phyloP scores from a whole-genome alignment of 1,140 invertebrate species.

The Drosophila nannoptera region DNA sequence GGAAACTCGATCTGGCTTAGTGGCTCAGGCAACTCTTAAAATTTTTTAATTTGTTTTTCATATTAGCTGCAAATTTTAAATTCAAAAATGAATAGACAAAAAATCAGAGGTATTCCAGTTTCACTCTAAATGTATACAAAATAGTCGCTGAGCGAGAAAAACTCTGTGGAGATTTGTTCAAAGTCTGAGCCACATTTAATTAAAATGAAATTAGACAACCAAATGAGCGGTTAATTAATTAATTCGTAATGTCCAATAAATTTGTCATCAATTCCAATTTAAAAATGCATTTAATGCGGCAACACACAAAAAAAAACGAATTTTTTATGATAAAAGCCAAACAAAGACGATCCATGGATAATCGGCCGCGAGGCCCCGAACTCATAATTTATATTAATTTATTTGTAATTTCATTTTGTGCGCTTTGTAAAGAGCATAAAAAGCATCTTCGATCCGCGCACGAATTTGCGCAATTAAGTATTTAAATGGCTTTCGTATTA shows the following conservation, averaged over 20 bases:
- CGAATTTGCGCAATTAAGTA: constrained; percentile 43
- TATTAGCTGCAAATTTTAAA: constrained; percentile 50
- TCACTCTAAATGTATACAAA: constrained; percentile 31
- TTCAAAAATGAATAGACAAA: constrained; percentile 30
- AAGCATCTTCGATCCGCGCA: constrained; percentile 9
- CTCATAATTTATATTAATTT: constrained; percentile 50
- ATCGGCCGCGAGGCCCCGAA: background rate
- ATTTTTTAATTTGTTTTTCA: constrained; percentile 28
- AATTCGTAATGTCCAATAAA: constrained; percentile 66
- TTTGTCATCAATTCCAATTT: constrained; percentile 63
- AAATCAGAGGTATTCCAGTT: constrained; percentile 27
- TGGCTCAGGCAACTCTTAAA: background rate
- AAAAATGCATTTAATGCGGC: constrained; percentile 8
- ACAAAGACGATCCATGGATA: constrained; percentile 10
- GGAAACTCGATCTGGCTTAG: background rate
- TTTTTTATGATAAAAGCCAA: constrained; percentile 23
- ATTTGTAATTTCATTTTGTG: constrained; percentile 42
- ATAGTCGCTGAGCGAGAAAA: constrained; percentile 17
- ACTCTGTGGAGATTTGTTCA: constrained; percentile 7
- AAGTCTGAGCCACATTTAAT: constrained; percentile 47
- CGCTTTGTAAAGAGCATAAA: constrained; percentile 35
- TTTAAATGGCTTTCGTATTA: constrained; percentile 36
- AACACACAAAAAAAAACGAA: constrained; percentile 12
- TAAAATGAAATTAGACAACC: constrained; percentile 59
- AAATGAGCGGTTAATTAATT: constrained; percentile 67